Evolutionary conservation across 2,797 vertebrate species (phyloP), one percentile per base, ranked within the genome.

Genomic region (Chrosomus eos): DNA sequence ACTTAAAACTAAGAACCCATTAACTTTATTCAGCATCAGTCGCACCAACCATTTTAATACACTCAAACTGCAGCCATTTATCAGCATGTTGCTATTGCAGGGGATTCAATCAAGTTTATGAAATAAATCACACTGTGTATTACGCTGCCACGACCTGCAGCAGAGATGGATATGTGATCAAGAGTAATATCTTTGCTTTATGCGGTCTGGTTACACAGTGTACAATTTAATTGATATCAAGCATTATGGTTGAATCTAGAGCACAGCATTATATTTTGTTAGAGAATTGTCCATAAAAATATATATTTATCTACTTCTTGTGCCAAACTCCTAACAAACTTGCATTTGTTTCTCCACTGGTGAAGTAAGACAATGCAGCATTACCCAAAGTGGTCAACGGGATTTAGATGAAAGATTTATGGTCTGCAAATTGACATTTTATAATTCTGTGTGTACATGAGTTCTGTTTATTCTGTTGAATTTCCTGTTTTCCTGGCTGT

Each of bases 1-100:
- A 48, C 58, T 66, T 48, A 79, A 77, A 79, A 66, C 26, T 33
- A 79, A 21, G 19, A 79, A 80, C 45, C 40, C 40, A 48, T 79
- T 66, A n/a, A 80, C 18, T 80, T 66, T 80, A 66, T 80, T 66
- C 38, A 48, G 26, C 76, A 14, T 66, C 18, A 31, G 74, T 78
- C 36, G 23, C 55, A 40, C 16, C 76, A 45, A 11, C 18, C 18
- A 21, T 66, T 64, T 80, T 67, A 80, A 80, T 51, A 80, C 28
- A n/a, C 62, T 66, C 77, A 21, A 10, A 60, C 53, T 81, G 62
- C 48, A 48, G 62, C 62, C 62, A 55, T 68, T 48, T 51, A 66
- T 80, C 60, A 66, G 48, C 28, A 1, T 48, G 53, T 77, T 77
- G 36, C 31, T n/a, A 75, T 55, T 55, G 51, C 51, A 75, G 38